A percentile compares a stretch with the other conserved stretches of the same genome.
Evolutionary conservation across 2,113 vertebrate genomes (phyloP).

Genomic region (Speoplatyrhinus poulsoni): DNA sequence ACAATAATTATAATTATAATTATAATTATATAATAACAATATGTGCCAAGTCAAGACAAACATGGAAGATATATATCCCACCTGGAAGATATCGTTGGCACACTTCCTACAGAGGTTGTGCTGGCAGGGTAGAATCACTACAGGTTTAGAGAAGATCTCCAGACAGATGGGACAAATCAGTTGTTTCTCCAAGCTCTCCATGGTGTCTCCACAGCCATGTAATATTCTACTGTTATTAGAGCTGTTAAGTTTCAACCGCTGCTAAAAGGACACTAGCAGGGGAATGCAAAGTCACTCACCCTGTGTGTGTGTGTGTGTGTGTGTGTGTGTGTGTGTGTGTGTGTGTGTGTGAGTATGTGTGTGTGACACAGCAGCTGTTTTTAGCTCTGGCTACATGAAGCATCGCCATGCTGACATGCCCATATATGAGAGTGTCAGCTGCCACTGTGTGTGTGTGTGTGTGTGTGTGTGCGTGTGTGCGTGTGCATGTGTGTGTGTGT

Average conservation of each 20-base stretch:
- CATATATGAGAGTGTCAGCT: too few species aligned
- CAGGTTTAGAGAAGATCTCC: conserved; percentile 95
- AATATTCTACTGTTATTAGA: too few species aligned
- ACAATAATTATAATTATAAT: neutral
- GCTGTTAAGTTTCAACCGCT: too few species aligned
- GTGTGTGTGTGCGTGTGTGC: too few species aligned
- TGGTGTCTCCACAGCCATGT: conserved; percentile 50
- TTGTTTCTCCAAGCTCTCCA: conserved; percentile 97
- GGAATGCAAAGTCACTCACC: too few species aligned
- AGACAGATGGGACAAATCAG: conserved; percentile 96
- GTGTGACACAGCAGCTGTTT: neutral
- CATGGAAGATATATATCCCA: conserved; percentile 54
- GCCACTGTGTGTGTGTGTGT: too few species aligned
- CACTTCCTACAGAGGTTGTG: conserved; percentile 97
- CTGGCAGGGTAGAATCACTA: conserved; percentile 96
- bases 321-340: neutral
- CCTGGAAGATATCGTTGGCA: conserved; percentile 97
- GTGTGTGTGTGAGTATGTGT: neutral
- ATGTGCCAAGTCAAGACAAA: neutral
- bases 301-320: neutral
- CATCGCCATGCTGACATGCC: too few species aligned
- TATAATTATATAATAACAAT: neutral
- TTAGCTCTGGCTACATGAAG: too few species aligned
- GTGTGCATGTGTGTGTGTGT: too few species aligned
- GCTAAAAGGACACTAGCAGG: too few species aligned